A percentile compares a stretch with the other conserved stretches of the same genome.
phyloP scores from a whole-genome alignment of 2,113 vertebrate genomes.

The Arvicanthis niloticus region DNA sequence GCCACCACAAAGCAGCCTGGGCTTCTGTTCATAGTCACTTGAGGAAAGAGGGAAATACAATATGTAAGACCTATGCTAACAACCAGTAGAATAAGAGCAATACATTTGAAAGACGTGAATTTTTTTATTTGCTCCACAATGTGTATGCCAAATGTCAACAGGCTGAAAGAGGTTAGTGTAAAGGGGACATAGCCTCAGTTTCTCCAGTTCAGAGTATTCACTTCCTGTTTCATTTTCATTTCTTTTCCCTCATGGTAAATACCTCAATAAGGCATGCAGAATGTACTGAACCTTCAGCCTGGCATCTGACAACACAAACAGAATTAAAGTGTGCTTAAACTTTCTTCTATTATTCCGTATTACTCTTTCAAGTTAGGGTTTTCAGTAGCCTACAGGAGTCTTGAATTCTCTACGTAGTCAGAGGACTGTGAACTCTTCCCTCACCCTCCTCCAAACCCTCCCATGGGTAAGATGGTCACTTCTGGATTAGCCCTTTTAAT shows the following conservation, averaged over 20 bases:
- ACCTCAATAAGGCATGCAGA: background rate
- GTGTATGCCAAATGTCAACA: background rate
- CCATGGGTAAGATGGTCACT: background rate
- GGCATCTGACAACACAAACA: background rate
- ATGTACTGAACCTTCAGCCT: background rate
- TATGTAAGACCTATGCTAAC: background rate
- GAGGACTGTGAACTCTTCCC: background rate
- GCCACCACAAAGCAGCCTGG: background rate
- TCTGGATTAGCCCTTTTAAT: background rate
- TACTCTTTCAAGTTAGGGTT: background rate
- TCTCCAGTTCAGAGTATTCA: background rate
- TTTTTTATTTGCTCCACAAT: background rate
- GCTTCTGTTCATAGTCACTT: background rate
- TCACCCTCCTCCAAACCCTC: no score
- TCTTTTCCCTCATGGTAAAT: background rate
- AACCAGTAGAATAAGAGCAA: background rate
- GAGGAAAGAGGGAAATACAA: background rate
- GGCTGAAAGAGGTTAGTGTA: background rate
- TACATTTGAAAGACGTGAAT: background rate
- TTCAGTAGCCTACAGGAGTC: background rate
- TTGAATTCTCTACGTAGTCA: background rate
- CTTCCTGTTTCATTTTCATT: background rate
- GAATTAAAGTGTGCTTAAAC: conserved; percentile 1
- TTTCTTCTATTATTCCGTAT: background rate
- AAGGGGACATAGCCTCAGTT: background rate